phyloP scores from a whole-genome alignment of 2,888 invertebrate genomes.

The Salticus scenicus region DNA sequence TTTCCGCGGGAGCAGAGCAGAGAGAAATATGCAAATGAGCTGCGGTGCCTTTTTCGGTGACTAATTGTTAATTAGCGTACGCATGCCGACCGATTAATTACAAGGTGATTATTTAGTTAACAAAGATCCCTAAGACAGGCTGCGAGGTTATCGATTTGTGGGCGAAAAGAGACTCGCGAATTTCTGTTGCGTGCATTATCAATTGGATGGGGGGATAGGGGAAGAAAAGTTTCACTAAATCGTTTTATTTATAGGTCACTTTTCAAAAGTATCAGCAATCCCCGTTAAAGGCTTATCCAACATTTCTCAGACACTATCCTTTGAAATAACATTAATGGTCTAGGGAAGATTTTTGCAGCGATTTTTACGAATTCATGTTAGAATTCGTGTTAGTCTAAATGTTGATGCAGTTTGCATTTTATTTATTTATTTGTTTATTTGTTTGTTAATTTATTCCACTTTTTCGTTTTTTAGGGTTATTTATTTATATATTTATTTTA shows the following conservation, averaged over 20 bases:
- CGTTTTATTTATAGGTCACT: constrained; percentile 3
- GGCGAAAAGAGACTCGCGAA: constrained; percentile 30
- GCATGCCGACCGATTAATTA: constrained; percentile 69
- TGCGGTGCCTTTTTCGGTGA: constrained; percentile 62
- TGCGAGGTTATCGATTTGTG: constrained; percentile 53
- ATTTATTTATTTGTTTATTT: too few relatives aligned
- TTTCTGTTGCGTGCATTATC: constrained; percentile 66
- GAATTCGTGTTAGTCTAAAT: too few relatives aligned
- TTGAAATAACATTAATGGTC: too few relatives aligned
- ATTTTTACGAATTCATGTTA: too few relatives aligned
- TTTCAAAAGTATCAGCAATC: not conserved
- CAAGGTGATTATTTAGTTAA: constrained; percentile 70
- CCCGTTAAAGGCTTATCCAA: too few relatives aligned
- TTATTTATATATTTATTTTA: too few relatives aligned
- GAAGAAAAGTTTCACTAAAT: not conserved
- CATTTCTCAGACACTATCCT: too few relatives aligned
- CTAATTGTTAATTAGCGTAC: constrained; percentile 70
- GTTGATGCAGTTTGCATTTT: too few relatives aligned
- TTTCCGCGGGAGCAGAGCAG: not conserved
- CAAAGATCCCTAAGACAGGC: constrained; percentile 58
- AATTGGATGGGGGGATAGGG: constrained; percentile 34
- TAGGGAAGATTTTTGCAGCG: too few relatives aligned
- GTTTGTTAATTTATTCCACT: too few relatives aligned
- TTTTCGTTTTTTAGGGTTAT: too few relatives aligned
- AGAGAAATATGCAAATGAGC: constrained; percentile 64